Percentiles rank a stretch among this genome's conserved stretches.
These are phyloP conservation scores for Aethina tumida DNA, from an alignment of 1,140 invertebrate genomes.

Conservation along the genomic window DNA sequence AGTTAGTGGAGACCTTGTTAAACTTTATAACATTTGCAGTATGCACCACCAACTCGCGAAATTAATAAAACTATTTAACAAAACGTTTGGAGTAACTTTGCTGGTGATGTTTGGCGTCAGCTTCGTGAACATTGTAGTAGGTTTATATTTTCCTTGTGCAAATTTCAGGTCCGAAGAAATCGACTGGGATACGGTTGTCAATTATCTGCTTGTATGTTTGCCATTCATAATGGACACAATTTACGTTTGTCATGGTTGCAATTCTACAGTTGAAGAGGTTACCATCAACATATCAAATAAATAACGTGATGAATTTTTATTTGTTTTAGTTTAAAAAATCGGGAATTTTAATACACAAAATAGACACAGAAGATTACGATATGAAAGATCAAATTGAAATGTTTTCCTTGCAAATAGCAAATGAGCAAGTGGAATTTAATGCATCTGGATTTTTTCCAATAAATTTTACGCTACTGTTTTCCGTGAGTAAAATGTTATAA, in stretches of 20 bases:
- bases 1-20: no score
- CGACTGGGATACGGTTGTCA: no score
- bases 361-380: constrained; percentile 18
- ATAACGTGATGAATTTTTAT: constrained; percentile 3
- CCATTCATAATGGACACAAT: no score
- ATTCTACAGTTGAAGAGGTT: constrained; percentile 19
- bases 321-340: constrained; percentile 13
- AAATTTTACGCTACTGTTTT: constrained; percentile 21
- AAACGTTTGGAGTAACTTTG: constrained; percentile 14
- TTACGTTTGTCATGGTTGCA: constrained; percentile 17
- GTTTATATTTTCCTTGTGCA: constrained; percentile 13
- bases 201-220: no score
- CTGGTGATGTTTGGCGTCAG: constrained; percentile 14
- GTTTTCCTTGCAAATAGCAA: constrained; percentile 24
- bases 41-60: no score
- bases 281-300: no score
- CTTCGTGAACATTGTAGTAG: constrained; percentile 10
- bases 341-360: constrained; percentile 21
- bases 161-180: no score
- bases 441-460: constrained; percentile 23
- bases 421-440: constrained; percentile 22
- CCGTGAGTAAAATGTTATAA: constrained; percentile 10
- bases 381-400: constrained; percentile 21
- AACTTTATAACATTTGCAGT: no score
- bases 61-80: constrained; percentile 13